Evolutionary conservation across 2,888 invertebrate genomes (phyloP).

Genomic region (Tribolium freemani): DNA sequence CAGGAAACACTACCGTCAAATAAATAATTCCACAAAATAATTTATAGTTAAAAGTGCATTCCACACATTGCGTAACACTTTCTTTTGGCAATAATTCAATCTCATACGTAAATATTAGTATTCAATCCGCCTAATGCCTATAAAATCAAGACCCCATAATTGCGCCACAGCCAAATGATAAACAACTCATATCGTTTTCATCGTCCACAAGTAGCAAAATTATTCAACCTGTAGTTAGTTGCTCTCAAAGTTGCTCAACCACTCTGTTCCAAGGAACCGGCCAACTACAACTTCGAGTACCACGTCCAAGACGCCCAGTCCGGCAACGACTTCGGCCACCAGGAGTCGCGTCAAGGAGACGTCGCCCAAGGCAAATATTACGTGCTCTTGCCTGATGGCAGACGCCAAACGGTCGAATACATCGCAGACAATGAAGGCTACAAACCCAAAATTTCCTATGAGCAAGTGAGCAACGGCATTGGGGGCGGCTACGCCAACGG

Average conservation of each 20-base stretch:
- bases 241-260: background rate
- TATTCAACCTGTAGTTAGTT: background rate
- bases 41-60: constrained; percentile 21
- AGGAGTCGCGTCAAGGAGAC: constrained; percentile 76
- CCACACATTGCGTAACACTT: background rate
- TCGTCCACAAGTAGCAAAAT: background rate
- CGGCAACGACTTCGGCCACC: constrained; percentile 80
- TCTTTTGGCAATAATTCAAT: constrained; percentile 19
- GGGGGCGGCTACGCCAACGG: constrained; percentile 55
- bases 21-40: constrained; percentile 20
- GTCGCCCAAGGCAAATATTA: constrained; percentile 79
- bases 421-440: constrained; percentile 77
- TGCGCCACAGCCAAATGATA: constrained; percentile 10
- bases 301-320: constrained; percentile 75
- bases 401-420: constrained; percentile 77
- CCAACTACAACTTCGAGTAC: constrained; percentile 78
- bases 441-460: constrained; percentile 76
- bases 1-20: constrained; percentile 14
- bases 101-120: background rate
- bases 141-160: constrained; percentile 1
- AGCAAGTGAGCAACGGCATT: constrained; percentile 62
- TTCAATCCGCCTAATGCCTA: constrained; percentile 10
- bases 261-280: constrained; percentile 62
- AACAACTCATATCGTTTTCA: constrained; percentile 7
- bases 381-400: constrained; percentile 78